Base-by-base conservation (phyloP, 2,888 invertebrate species). In the Aphidoletes aphidimyza region DNA sequence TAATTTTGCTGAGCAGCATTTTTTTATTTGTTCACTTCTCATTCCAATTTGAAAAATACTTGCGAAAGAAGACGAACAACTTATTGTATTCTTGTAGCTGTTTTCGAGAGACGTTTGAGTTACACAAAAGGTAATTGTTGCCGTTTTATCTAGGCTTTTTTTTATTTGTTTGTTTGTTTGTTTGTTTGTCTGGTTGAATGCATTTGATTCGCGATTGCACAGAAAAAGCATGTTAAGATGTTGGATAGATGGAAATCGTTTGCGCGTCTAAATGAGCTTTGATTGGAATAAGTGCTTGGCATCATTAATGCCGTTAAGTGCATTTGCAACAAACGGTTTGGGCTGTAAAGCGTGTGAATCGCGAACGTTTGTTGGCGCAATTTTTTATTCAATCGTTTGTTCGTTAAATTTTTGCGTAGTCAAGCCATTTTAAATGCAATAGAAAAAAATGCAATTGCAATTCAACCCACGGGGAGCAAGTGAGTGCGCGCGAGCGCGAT, bases 121-220 rank as follows among this genome's bases (percentile, higher is more conserved):
- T 69, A 69, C 69, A 69, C 69, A 69, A 69, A 69, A 69, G 69
- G 69, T 69, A 69, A 69, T 69, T 69, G 69, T 69, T 69, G 69
- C 69, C 69, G n/a, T 69, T 69, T 69, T 69, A 69, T 69, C 69
- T 69, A 69, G 69, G 69, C 30, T 30, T 69, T 69, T 54, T 22
- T n/a, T 54, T 54, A 8, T 54, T 54, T 26, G 3, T 26, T 54
- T 54, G n/a, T 8, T 22, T 54, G n/a, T n/a, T 54, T 54, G 1
- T 54, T 54, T 26, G 3, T 26, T 54, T 54, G n/a, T 8, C 6
- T 54, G n/a, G 42, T 26, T 30, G 34, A 69, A 30, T 69, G 30
- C 14, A 2, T 69, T 30, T 22, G n/a, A 8, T 49, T 3, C 3
- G 54, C 54, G 22, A 54, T 54, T 54, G 3, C 17, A 47, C 8